These are phyloP conservation scores for Eospalax fontanierii DNA, from an alignment of 2,797 vertebrate genomes.

Conservation along the genomic window DNA sequence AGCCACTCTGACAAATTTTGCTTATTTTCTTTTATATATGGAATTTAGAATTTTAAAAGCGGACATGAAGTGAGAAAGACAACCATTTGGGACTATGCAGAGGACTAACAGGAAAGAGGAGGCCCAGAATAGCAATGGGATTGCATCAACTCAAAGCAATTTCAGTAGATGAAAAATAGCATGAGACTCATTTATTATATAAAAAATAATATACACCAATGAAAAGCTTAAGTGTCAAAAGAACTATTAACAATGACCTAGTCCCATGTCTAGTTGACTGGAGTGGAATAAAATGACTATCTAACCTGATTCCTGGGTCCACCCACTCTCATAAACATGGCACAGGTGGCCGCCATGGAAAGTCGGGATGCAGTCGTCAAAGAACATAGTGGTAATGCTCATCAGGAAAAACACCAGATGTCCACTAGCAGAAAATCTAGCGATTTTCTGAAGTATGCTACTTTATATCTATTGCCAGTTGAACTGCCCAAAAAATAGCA, in stretches of 20 bases:
- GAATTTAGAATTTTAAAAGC: not conserved
- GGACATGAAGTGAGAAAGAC: not conserved
- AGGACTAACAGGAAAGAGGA: rapidly evolving
- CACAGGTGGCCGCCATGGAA: not conserved
- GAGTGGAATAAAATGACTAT: not conserved
- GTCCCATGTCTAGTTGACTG: not conserved
- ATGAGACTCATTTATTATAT: not conserved
- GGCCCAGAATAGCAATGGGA: not conserved
- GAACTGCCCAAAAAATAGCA: slow-evolving; percentile 21
- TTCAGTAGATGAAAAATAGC: not conserved
- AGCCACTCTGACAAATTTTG: not conserved
- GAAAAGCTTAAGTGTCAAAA: not conserved
- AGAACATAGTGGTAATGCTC: not conserved
- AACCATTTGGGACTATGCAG: not conserved
- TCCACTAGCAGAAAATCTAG: slow-evolving; percentile 43
- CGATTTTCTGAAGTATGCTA: slow-evolving; percentile 31
- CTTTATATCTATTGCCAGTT: slow-evolving; percentile 57
- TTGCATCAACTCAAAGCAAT: not conserved
- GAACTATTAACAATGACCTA: not conserved
- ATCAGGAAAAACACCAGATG: slow-evolving; percentile 65
- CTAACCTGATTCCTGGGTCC: not conserved
- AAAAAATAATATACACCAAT: not conserved
- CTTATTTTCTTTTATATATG: not conserved
- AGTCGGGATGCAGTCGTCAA: slow-evolving; percentile 20
- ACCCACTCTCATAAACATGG: not conserved